Evolutionary conservation across 2,113 vertebrate species (phyloP), one percentile per base, ranked within the genome.

Genomic region (Indicator indicator): DNA sequence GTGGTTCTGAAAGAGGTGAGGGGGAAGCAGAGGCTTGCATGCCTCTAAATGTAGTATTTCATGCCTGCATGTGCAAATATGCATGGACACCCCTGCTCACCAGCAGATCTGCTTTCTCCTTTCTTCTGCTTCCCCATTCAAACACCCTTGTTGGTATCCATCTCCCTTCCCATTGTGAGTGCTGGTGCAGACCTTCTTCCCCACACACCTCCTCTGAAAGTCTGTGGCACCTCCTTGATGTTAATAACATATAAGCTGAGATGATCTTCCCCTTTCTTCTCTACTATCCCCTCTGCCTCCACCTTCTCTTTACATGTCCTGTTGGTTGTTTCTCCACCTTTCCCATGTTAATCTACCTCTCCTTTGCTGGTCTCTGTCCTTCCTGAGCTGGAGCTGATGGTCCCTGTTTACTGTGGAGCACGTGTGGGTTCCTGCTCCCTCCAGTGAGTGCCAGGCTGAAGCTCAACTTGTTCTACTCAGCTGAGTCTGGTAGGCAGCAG

Each of bases 61-160:
- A 4, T 16, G 6, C 12, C 17, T 70, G 26, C 16, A 0, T 15
- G 44, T 59, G 32, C 42, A 16, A 8, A 5, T 18, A 5, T 1
- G 5, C 2, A 0, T 4, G 59, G 59, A 9, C 24, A 24, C 2
- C 26, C 54, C 19, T 1, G 4, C 16, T 72, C 46, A 16, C 11
- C 58, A 6, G 33, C 1, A 3, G 16, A 1, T 11, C 38, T 62
- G 19, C 50, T 62, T 9, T 64, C 38, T 83, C 1, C 1, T 50
- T 2, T 42, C 40, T 46, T 24, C 82, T 75, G 28, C 64, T 70
- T 50, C 48, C 26, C 33, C 1, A 1, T 7, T 46, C 59, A 26
- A 16, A n/a, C 8, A 5, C 11, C 56, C 36, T 0, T 26, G 19
- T 21, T 33, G 72, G 20, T n/a, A 3, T 10, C 3, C 3, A 1